phyloP scores from a whole-genome alignment of 1,140 invertebrate species.

The Leptestheria dahalacensis region DNA sequence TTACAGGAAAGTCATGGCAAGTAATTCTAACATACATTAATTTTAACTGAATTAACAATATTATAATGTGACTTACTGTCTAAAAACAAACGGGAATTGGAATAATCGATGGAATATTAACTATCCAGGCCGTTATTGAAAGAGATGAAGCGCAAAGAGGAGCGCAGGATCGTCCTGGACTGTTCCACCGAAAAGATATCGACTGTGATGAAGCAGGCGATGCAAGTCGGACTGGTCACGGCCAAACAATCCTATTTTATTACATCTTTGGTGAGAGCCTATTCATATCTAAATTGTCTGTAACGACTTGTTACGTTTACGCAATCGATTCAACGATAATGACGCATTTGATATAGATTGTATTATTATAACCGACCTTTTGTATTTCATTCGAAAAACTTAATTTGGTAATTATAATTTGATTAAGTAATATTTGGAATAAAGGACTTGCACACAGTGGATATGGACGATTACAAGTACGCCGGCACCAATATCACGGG shows the following conservation, averaged over 20 bases:
- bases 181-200: slow-evolving; percentile 27
- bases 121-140: slow-evolving; percentile 29
- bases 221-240: slow-evolving; percentile 30
- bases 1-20: too few relatives aligned
- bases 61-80: too few relatives aligned
- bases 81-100: too few relatives aligned
- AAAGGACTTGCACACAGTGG: slow-evolving; percentile 74
- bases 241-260: slow-evolving; percentile 30
- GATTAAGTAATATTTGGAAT: slow-evolving; percentile 15
- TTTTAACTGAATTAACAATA: too few relatives aligned
- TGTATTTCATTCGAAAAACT: too few relatives aligned
- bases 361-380: too few relatives aligned
- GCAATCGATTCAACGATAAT: not conserved
- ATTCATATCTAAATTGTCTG: not conserved
- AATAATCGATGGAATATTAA: too few relatives aligned
- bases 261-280: slow-evolving; percentile 25
- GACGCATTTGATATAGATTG: too few relatives aligned
- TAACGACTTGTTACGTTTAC: slow-evolving; percentile 2
- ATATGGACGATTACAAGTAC: slow-evolving; percentile 83
- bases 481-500: slow-evolving; percentile 81
- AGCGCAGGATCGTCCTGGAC: slow-evolving; percentile 35
- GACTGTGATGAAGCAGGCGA: slow-evolving; percentile 28
- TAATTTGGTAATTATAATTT: not conserved
- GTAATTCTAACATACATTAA: too few relatives aligned
- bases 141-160: slow-evolving; percentile 30